These are phyloP conservation scores for Osmerus mordax DNA, from an alignment of 2,113 vertebrate genomes.

Conservation along the genomic window DNA sequence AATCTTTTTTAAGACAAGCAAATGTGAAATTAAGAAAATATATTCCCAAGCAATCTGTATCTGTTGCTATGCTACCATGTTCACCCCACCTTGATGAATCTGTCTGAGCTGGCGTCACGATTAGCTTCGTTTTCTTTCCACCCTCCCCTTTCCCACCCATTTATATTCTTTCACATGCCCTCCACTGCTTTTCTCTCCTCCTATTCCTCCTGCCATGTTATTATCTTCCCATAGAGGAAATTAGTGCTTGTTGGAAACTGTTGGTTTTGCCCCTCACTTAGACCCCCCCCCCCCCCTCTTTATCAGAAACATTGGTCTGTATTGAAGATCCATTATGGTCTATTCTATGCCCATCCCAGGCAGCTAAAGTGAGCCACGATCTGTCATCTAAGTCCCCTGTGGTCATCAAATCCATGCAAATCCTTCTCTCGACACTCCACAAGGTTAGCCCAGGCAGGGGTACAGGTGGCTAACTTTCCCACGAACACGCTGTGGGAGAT, in stretches of 20 bases:
- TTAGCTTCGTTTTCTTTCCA: neutral
- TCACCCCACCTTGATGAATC: constrained; percentile 46
- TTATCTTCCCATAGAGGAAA: constrained; percentile 1
- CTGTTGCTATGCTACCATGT: constrained; percentile 63
- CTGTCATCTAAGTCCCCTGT: constrained; percentile 48
- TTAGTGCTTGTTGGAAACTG: neutral
- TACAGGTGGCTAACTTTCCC: neutral
- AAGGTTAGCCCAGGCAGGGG: constrained; percentile 14
- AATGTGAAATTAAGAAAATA: constrained; percentile 59
- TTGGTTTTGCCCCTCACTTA: neutral
- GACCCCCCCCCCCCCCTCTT: no score
- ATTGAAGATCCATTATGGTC: no score
- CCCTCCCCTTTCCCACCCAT: constrained; percentile 34
- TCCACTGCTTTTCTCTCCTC: neutral
- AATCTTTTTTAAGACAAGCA: constrained; percentile 40
- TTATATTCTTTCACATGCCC: neutral
- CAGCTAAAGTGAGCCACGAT: constrained; percentile 15
- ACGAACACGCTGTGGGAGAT: no score
- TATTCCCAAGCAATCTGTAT: constrained; percentile 57
- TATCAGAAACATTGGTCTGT: no score
- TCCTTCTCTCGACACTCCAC: constrained; percentile 46
- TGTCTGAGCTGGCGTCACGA: constrained; percentile 33
- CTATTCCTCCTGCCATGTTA: neutral
- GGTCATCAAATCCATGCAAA: constrained; percentile 69
- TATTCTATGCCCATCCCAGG: no score